Conservation (phyloP, 2,888 invertebrate species). For the Diaprepes abbreviatus region DNA sequence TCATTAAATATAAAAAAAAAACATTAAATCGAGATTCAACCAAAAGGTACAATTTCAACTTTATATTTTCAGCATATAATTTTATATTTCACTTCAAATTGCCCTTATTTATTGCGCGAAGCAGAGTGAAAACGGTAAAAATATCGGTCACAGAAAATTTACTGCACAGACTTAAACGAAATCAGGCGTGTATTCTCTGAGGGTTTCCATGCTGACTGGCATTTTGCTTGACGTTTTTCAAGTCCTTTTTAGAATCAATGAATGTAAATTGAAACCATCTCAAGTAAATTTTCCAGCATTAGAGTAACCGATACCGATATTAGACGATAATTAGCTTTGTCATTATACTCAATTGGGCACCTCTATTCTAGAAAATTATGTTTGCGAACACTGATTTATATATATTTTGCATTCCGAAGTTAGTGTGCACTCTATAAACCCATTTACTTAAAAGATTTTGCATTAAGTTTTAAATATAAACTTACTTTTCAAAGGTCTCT, state of each 20-base stretch:
- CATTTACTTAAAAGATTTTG: too few species aligned
- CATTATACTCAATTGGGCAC: neutral
- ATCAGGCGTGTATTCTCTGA: slow-evolving; percentile 30
- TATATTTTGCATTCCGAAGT: too few species aligned
- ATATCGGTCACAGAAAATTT: slow-evolving; percentile 24
- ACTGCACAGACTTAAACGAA: slow-evolving; percentile 19
- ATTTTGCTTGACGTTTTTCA: slow-evolving; percentile 21
- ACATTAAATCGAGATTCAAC: neutral
- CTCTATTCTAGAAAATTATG: too few species aligned
- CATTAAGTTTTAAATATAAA: too few species aligned
- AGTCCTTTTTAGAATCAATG: slow-evolving; percentile 17
- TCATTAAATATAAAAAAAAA: too few species aligned
- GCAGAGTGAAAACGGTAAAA: slow-evolving; percentile 1
- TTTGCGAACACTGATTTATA: too few species aligned
- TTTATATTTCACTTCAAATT: slow-evolving; percentile 19
- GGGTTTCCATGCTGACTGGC: slow-evolving; percentile 20
- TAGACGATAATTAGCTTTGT: neutral
- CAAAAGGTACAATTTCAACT: neutral
- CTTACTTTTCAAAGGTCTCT: too few species aligned
- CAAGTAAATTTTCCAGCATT: neutral
- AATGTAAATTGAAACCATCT: slow-evolving; percentile 30
- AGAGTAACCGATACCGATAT: neutral
- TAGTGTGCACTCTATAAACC: too few species aligned
- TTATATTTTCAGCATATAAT: neutral
- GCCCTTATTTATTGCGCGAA: slow-evolving; percentile 11